These are phyloP conservation scores for Tetraodon nigroviridis DNA, from an alignment of 2,113 vertebrate genomes.

Conservation along the genomic window DNA sequence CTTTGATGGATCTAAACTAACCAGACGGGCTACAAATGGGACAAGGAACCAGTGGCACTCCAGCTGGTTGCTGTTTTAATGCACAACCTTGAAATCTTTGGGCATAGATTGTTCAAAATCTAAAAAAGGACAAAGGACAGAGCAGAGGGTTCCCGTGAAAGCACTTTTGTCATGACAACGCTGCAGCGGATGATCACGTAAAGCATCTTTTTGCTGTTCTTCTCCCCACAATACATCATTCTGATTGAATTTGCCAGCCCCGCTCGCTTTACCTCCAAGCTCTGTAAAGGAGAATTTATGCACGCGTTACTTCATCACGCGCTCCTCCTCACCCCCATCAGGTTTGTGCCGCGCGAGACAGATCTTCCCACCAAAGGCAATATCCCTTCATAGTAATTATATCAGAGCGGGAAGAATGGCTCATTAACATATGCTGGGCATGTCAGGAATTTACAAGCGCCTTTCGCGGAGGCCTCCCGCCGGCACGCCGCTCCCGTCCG, in stretches of 20 bases:
- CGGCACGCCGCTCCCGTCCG: constrained; percentile 52
- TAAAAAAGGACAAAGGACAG: not conserved
- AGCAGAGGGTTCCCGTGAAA: too few species aligned
- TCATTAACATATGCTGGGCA: constrained; percentile 75
- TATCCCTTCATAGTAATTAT: constrained; percentile 72
- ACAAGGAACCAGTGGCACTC: constrained; percentile 8
- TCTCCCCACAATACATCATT: constrained; percentile 67
- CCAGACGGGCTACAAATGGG: constrained; percentile 2
- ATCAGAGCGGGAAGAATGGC: constrained; percentile 66
- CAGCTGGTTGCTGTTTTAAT: constrained; percentile 5
- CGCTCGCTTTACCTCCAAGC: constrained; percentile 57
- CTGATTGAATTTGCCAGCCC: constrained; percentile 67
- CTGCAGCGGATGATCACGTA: constrained; percentile 3
- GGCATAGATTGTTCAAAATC: not conserved
- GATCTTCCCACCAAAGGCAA: constrained; percentile 69
- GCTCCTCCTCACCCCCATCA: constrained; percentile 54
- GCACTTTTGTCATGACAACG: not conserved
- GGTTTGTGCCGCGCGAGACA: constrained; percentile 50
- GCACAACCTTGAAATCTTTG: not conserved
- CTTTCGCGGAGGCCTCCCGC: constrained; percentile 54
- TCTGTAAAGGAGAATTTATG: constrained; percentile 71
- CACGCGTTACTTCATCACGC: constrained; percentile 67
- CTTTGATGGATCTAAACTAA: constrained; percentile 25
- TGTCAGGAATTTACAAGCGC: constrained; percentile 69
- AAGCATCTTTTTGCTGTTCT: constrained; percentile 7